Percentiles rank a stretch among this genome's conserved stretches.
Evolutionary conservation across 2,888 invertebrate genomes (phyloP).

Genomic region (Drosophila mettleri): DNA sequence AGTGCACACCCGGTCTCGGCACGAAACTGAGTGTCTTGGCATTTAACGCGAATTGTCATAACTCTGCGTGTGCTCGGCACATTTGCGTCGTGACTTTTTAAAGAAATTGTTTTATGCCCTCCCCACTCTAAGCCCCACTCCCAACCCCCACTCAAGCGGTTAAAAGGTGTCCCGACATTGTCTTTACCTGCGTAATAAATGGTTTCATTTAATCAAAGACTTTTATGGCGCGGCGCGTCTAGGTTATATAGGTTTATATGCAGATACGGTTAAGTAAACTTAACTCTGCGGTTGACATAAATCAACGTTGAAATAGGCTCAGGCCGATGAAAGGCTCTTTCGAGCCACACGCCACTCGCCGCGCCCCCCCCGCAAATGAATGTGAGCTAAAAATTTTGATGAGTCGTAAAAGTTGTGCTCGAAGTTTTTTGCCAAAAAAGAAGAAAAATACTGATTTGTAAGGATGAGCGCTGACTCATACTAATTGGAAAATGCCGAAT

Average conservation of each 20-base stretch:
- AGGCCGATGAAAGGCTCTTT: constrained; percentile 43
- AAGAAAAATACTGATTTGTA: constrained; percentile 22
- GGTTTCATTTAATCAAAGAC: constrained; percentile 79
- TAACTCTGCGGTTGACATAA: constrained; percentile 75
- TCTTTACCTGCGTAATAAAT: constrained; percentile 76
- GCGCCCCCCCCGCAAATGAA: constrained; percentile 10
- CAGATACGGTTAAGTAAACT: constrained; percentile 63
- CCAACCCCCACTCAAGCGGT: constrained; percentile 4
- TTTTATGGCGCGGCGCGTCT: constrained; percentile 63
- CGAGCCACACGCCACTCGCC: background rate
- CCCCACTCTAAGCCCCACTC: constrained; percentile 8
- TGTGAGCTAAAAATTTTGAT: constrained; percentile 16
- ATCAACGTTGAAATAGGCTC: constrained; percentile 62
- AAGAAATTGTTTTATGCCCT: constrained; percentile 71
- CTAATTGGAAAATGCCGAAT: constrained; percentile 37
- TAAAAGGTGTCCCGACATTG: constrained; percentile 67
- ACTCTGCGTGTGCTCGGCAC: constrained; percentile 60
- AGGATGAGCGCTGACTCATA: constrained; percentile 31
- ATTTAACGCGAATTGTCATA: constrained; percentile 60
- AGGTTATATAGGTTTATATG: constrained; percentile 57
- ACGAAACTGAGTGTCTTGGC: constrained; percentile 22
- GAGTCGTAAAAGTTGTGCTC: constrained; percentile 40
- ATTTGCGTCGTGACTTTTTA: constrained; percentile 62
- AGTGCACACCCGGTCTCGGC: background rate
- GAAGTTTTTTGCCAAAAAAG: constrained; percentile 18